A percentile compares a stretch with the other conserved stretches of the same genome.
These are phyloP conservation scores for Stercorarius parasiticus DNA, from an alignment of 2,113 vertebrate genomes.

Conservation along the genomic window DNA sequence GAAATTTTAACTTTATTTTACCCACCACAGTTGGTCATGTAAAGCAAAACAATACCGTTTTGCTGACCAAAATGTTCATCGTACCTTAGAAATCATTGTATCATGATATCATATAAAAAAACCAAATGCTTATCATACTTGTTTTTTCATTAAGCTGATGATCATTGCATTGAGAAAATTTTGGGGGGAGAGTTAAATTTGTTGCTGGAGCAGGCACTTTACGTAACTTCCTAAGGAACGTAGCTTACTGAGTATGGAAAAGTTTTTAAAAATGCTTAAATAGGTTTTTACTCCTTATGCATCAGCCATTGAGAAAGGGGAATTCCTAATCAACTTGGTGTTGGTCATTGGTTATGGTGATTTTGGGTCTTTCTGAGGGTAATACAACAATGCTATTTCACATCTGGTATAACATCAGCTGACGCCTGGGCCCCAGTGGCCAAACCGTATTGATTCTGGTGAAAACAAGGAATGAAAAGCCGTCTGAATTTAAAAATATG, in stretches of 20 bases:
- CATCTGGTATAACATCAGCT: not conserved
- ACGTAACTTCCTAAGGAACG: not conserved
- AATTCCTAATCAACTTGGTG: not conserved
- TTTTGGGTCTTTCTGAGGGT: not conserved
- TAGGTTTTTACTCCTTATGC: not conserved
- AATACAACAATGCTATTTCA: not conserved
- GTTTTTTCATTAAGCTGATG: not conserved
- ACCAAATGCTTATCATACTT: not conserved
- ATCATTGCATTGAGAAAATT: not conserved
- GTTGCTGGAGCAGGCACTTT: not conserved
- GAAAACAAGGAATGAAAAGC: not conserved
- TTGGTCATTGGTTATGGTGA: not conserved
- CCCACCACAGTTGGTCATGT: not conserved
- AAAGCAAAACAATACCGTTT: not conserved
- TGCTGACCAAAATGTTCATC: not conserved
- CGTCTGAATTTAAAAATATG: not conserved
- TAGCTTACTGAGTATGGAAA: not conserved
- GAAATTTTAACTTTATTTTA: not conserved
- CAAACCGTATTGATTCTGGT: not conserved
- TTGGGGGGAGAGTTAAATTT: not conserved
- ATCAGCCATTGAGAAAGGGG: not conserved
- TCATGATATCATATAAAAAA: not conserved
- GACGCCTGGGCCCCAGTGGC: not conserved
- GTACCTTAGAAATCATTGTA: not conserved
- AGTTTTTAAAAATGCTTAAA: not conserved